Evolutionary conservation across 2,113 vertebrate genomes (phyloP).

Genomic region (Bagarius yarrelli): DNA sequence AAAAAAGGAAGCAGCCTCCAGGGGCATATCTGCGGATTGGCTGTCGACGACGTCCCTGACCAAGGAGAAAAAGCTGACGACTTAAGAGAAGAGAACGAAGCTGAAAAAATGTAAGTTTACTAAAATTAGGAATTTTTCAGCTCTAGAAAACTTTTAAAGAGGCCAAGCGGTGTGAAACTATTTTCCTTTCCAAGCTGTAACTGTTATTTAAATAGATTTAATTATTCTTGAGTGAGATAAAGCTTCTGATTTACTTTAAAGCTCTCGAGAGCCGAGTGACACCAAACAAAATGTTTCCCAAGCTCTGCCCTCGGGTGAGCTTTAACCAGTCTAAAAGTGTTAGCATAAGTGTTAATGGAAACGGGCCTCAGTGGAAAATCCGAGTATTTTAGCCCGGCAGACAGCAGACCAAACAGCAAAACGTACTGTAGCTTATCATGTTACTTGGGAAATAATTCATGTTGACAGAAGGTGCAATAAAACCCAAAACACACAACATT

Average conservation of each 20-base stretch:
- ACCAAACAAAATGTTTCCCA: conserved; percentile 37
- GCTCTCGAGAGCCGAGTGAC: conserved; percentile 37
- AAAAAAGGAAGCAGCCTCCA: conserved; percentile 65
- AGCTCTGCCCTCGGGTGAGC: conserved; percentile 39
- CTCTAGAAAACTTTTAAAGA: conserved; percentile 24
- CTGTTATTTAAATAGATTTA: conserved; percentile 14
- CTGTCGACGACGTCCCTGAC: conserved; percentile 49
- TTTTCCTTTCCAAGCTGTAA: conserved; percentile 37
- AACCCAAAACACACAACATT: conserved; percentile 1
- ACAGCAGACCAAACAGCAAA: conserved; percentile 9
- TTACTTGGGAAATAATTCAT: conserved; percentile 23
- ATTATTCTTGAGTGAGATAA: conserved; percentile 39
- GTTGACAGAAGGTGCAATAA: conserved; percentile 1
- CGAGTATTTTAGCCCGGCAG: conserved; percentile 7
- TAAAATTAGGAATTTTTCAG: conserved; percentile 26
- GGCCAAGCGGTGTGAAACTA: conserved; percentile 23
- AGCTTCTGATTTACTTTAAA: conserved; percentile 32
- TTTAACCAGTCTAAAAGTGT: conserved; percentile 23
- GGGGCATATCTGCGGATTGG: conserved; percentile 48
- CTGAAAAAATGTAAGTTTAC: conserved; percentile 48
- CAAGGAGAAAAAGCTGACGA: conserved; percentile 45
- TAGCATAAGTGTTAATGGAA: conserved; percentile 25
- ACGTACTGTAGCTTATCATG: neutral
- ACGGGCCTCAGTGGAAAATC: conserved; percentile 27
- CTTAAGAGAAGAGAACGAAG: conserved; percentile 39